Evolutionary conservation across 2,113 vertebrate species (phyloP).

Genomic region (Nesoenas mayeri): DNA sequence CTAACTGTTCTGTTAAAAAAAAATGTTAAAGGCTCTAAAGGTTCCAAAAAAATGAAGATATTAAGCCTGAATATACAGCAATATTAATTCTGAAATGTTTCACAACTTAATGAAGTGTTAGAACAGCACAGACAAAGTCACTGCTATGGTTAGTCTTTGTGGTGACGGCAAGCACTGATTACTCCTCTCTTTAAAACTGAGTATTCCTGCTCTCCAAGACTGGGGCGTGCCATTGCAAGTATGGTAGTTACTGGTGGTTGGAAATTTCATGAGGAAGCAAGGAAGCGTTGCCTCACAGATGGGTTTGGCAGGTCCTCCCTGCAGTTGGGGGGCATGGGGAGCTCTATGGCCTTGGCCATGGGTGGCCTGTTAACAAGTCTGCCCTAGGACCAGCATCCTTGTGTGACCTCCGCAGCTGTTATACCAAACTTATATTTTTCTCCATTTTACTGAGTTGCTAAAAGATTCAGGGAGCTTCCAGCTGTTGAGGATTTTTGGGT

Average conservation of each 20-base stretch:
- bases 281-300: neutral
- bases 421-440: neutral
- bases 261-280: conserved; percentile 5
- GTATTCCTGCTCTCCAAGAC: neutral
- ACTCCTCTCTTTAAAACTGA: neutral
- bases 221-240: neutral
- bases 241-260: neutral
- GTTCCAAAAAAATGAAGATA: neutral
- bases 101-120: neutral
- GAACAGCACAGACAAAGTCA: neutral
- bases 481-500: neutral
- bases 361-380: neutral
- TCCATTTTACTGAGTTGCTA: neutral
- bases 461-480: neutral
- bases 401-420: neutral
- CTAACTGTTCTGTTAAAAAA: neutral
- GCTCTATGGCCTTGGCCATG: neutral
- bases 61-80: neutral
- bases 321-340: neutral
- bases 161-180: accelerated
- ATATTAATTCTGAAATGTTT: neutral
- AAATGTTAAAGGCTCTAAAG: neutral
- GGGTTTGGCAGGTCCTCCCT: conserved; percentile 7
- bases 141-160: neutral
- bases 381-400: neutral